Percentiles rank a stretch among this genome's conserved stretches.
Conservation (phyloP, 2,888 invertebrate genomes). For the Tenthredo amoena region DNA sequence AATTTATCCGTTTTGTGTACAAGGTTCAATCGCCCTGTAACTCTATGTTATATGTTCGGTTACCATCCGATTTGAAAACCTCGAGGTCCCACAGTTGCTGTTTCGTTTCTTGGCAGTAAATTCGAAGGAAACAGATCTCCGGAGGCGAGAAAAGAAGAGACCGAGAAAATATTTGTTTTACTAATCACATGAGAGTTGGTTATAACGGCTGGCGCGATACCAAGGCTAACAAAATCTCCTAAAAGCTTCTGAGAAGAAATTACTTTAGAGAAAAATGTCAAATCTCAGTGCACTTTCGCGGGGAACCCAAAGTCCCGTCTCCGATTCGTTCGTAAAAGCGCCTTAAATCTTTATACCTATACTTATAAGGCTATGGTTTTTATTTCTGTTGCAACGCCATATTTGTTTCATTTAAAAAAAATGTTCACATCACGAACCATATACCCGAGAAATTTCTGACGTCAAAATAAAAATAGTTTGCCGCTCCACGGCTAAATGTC, state of each 20-base stretch:
- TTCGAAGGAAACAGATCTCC: not conserved
- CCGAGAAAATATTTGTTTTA: slow-evolving; percentile 39
- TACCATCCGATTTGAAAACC: not conserved
- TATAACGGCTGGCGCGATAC: slow-evolving; percentile 40
- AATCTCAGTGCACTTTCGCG: not conserved
- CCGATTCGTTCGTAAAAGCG: not conserved
- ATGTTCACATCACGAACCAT: not conserved
- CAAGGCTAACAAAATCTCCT: slow-evolving; percentile 45
- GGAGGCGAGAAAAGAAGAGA: not conserved
- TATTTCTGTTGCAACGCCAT: not conserved
- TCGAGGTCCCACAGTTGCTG: not conserved
- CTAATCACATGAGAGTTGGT: slow-evolving; percentile 43
- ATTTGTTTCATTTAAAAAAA: not conserved
- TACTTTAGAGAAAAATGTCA: not conserved
- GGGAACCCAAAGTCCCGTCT: not conserved
- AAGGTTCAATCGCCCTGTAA: not conserved
- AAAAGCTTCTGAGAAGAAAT: slow-evolving; percentile 43
- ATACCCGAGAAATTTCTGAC: not conserved
- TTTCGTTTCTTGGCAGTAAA: slow-evolving; percentile 9
- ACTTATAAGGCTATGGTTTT: not conserved
- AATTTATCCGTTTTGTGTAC: not conserved
- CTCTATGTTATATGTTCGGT: not conserved
- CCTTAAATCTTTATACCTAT: not conserved
- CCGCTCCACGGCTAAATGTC: slow-evolving; percentile 11
- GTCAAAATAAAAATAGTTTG: slow-evolving; percentile 23